Evolutionary conservation across 2,113 vertebrate genomes (phyloP).

Genomic region (Asarcornis scutulata): DNA sequence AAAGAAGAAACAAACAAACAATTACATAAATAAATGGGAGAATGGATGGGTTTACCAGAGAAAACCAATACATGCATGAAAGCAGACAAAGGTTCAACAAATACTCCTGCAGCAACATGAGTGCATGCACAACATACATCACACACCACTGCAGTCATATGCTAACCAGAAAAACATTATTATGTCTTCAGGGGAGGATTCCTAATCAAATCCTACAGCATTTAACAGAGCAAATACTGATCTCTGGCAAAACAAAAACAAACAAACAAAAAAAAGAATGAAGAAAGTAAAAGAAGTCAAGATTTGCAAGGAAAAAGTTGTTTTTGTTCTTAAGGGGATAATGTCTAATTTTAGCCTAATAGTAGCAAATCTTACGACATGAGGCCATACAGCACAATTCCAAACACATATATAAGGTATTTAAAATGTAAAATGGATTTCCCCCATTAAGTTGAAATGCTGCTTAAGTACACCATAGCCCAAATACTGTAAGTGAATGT

Average conservation of each 20-base stretch:
- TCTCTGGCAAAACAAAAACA: background rate
- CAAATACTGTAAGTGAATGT: background rate
- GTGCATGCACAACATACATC: background rate
- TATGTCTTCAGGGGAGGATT: background rate
- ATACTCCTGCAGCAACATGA: background rate
- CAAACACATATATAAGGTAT: background rate
- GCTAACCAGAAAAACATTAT: background rate
- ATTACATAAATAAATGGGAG: background rate
- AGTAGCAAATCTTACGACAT: background rate
- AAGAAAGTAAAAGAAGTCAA: background rate
- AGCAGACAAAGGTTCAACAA: background rate
- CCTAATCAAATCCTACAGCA: background rate
- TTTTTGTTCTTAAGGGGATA: background rate
- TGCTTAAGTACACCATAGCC: background rate
- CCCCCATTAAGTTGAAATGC: background rate
- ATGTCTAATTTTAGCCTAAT: background rate
- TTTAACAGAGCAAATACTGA: background rate
- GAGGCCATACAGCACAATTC: background rate
- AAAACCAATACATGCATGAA: background rate
- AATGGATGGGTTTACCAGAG: background rate
- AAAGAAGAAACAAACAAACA: background rate
- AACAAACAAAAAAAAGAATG: background rate
- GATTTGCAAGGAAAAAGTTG: background rate
- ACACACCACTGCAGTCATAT: rapidly evolving
- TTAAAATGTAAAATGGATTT: background rate